Evolutionary conservation across 2,113 vertebrate genomes (phyloP).

Genomic region (Crocuta crocuta): DNA sequence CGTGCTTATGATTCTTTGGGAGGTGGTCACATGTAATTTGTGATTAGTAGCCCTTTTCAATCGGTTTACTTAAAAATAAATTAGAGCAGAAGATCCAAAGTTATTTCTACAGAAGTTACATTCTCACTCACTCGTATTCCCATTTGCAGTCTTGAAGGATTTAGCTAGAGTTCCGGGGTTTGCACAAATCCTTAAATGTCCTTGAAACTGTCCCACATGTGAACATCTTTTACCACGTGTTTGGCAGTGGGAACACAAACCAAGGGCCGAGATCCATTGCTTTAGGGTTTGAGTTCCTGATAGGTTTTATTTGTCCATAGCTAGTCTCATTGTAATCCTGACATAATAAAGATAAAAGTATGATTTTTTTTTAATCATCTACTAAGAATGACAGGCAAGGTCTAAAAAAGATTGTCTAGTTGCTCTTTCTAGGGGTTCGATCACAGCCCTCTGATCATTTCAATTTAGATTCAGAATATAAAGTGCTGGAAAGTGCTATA

Average conservation of each 20-base stretch:
- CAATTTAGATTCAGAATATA: neutral
- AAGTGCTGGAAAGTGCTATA: neutral
- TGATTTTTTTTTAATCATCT: constrained; percentile 42
- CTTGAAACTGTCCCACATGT: neutral
- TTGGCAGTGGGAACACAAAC: constrained; percentile 43
- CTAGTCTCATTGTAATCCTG: neutral
- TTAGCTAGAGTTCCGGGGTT: neutral
- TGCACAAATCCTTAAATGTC: neutral
- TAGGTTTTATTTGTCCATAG: neutral
- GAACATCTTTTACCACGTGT: constrained; percentile 6
- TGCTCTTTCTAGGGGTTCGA: neutral
- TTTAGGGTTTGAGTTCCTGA: constrained; percentile 20
- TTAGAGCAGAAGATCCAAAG: neutral
- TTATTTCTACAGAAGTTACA: constrained; percentile 23
- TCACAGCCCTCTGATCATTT: neutral
- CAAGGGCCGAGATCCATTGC: neutral
- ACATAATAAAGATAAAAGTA: neutral
- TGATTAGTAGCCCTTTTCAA: constrained; percentile 54
- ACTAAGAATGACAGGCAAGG: neutral
- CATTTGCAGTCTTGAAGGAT: neutral
- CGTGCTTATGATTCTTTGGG: neutral
- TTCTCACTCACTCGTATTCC: neutral
- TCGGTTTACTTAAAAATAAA: constrained; percentile 54
- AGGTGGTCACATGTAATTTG: constrained; percentile 34
- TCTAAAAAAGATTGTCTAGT: neutral